Percentiles rank a stretch among this genome's conserved stretches.
These are phyloP conservation scores for Pterostichus niger DNA, from an alignment of 2,888 invertebrate genomes.

Conservation along the genomic window DNA sequence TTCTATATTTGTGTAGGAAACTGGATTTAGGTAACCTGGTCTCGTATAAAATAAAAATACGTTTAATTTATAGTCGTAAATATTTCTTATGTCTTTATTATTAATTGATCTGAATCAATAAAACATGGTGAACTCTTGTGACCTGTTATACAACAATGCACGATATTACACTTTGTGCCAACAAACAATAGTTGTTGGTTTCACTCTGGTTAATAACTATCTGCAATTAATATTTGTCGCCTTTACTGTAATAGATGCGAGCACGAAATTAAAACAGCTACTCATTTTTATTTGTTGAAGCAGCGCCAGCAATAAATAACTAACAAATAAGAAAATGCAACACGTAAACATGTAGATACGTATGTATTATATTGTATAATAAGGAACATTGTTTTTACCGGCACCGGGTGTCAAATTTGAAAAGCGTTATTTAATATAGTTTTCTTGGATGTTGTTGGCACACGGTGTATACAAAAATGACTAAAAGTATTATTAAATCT, in stretches of 20 bases:
- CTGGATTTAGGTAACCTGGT: conserved; percentile 11
- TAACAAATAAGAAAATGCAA: conserved; percentile 45
- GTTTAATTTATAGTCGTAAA: conserved; percentile 61
- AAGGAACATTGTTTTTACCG: conserved; percentile 49
- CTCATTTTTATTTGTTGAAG: conserved; percentile 8
- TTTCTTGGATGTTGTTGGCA: conserved; percentile 59
- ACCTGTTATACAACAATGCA: conserved; percentile 64
- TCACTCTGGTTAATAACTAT: conserved; percentile 18
- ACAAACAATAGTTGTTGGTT: conserved; percentile 49
- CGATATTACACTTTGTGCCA: conserved; percentile 65
- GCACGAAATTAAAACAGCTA: conserved; percentile 29
- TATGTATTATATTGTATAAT: conserved; percentile 46
- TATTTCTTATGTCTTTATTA: conserved; percentile 48
- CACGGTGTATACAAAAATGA: conserved; percentile 62
- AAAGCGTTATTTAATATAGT: conserved; percentile 26
- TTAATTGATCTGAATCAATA: conserved; percentile 57
- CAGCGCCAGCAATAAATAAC: conserved; percentile 43
- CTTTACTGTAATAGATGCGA: conserved; percentile 23
- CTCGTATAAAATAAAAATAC: conserved; percentile 52
- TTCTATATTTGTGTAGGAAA: conserved; percentile 18
- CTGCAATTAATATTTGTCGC: conserved; percentile 9
- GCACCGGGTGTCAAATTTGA: conserved; percentile 40
- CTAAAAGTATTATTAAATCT: conserved; percentile 58
- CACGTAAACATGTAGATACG: conserved; percentile 55
- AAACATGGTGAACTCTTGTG: conserved; percentile 61